Percentiles rank a stretch among this genome's conserved stretches.
phyloP scores from a whole-genome alignment of 2,888 invertebrate species.

The Pyrrhosoma nymphula region DNA sequence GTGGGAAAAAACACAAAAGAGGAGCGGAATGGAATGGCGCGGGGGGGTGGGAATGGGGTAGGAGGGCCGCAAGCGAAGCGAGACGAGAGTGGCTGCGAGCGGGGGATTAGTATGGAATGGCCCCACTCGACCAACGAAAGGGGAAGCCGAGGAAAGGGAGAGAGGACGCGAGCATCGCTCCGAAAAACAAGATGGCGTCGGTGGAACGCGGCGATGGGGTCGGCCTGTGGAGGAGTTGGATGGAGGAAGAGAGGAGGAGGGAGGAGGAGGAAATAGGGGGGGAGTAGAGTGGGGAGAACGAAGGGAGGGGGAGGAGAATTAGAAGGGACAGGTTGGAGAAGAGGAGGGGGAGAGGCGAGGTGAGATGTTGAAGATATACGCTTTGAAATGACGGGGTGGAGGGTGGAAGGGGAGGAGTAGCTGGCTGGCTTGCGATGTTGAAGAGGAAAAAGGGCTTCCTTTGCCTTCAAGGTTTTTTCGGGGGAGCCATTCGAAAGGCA shows the following conservation, averaged over 20 bases:
- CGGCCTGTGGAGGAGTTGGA: background rate
- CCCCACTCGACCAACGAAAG: background rate
- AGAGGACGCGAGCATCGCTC: background rate
- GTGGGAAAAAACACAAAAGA: too few relatives aligned
- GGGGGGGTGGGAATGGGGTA: too few relatives aligned
- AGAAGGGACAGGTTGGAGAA: background rate
- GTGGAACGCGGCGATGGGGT: background rate
- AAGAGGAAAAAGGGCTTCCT: background rate
- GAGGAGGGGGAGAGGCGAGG: background rate
- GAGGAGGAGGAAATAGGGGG: background rate
- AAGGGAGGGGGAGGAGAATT: background rate
- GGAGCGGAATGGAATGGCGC: too few relatives aligned
- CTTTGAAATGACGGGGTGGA: background rate
- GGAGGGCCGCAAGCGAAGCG: too few relatives aligned
- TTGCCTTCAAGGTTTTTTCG: background rate
- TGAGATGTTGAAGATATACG: slow-evolving; percentile 24
- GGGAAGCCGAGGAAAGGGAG: background rate
- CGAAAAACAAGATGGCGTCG: background rate
- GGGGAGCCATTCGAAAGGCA: background rate
- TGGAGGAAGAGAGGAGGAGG: background rate
- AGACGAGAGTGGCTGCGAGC: too few relatives aligned
- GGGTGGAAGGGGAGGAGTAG: background rate
- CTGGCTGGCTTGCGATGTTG: background rate
- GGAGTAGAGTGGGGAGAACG: background rate
- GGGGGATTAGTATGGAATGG: too few relatives aligned